Evolutionary conservation across 2,797 vertebrate genomes (phyloP).

Genomic region (Lepus townsendii): DNA sequence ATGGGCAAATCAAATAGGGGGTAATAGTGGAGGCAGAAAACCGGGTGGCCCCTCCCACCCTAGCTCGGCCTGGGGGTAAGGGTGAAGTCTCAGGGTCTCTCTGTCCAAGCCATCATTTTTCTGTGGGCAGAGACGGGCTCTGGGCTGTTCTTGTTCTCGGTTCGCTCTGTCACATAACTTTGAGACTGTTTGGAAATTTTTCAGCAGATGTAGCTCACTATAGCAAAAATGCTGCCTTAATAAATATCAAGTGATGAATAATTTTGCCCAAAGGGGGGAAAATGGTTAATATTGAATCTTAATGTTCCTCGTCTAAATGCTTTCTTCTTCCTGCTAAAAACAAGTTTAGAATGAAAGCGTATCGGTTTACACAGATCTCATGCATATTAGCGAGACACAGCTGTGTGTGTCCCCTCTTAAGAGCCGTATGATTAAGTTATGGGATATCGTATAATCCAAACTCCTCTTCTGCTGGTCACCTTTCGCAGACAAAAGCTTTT

Average conservation of each 20-base stretch:
- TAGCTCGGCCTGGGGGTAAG: not conserved
- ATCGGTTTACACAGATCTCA: slow-evolving; percentile 99
- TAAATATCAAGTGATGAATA: slow-evolving; percentile 91
- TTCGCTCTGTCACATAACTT: slow-evolving; percentile 85
- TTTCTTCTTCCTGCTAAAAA: slow-evolving; percentile 97
- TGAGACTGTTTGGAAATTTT: slow-evolving; percentile 82
- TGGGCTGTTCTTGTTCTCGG: slow-evolving; percentile 16
- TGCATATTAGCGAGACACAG: slow-evolving; percentile 99
- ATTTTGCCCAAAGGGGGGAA: slow-evolving; percentile 89
- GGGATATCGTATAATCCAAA: slow-evolving; percentile 97
- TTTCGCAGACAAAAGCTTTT: slow-evolving; percentile 94
- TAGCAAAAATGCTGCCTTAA: slow-evolving; percentile 87
- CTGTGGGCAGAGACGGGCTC: slow-evolving; percentile 63
- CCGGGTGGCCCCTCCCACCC: slow-evolving; percentile 29
- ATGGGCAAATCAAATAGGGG: slow-evolving; percentile 69
- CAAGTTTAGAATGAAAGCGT: slow-evolving; percentile 98
- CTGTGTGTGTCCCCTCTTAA: slow-evolving; percentile 98
- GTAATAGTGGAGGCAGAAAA: slow-evolving; percentile 68
- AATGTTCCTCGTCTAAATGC: slow-evolving; percentile 90
- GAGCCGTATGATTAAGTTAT: slow-evolving; percentile 99
- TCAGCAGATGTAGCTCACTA: slow-evolving; percentile 82
- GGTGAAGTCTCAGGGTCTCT: slow-evolving; percentile 17
- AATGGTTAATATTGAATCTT: slow-evolving; percentile 91
- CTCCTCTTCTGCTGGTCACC: slow-evolving; percentile 91
- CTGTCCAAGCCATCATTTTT: slow-evolving; percentile 64